Evolutionary conservation across 1,140 invertebrate genomes (phyloP).

Genomic region (Neoseiulus cucumeris): DNA sequence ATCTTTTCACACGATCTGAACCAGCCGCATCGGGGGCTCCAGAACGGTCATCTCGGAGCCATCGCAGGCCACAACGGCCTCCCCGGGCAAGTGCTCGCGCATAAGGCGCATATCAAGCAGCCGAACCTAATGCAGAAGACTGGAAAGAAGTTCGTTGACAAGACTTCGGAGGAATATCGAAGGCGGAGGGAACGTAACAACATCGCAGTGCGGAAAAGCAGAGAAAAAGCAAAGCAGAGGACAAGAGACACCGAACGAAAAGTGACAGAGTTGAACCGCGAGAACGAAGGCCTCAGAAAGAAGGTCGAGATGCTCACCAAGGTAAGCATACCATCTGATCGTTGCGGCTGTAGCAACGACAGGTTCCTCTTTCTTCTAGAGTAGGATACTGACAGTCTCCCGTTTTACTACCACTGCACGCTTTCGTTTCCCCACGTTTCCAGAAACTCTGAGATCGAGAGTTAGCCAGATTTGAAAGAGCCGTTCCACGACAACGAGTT

Average conservation of each 20-base stretch:
- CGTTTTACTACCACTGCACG: background rate
- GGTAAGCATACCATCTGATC: constrained; percentile 11
- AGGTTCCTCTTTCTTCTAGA: background rate
- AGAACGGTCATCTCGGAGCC: constrained; percentile 8
- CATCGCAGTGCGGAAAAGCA: constrained; percentile 82
- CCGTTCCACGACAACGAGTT: too few relatives aligned
- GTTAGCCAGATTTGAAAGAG: too few relatives aligned
- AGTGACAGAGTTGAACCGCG: constrained; percentile 68
- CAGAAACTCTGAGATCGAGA: too few relatives aligned
- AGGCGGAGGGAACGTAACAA: constrained; percentile 81
- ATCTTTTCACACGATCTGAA: constrained; percentile 12
- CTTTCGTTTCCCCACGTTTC: too few relatives aligned
- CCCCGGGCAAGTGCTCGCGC: constrained; percentile 1
- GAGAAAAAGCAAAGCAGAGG: constrained; percentile 87
- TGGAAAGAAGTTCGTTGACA: constrained; percentile 39
- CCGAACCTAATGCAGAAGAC: constrained; percentile 11
- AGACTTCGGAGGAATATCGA: constrained; percentile 78
- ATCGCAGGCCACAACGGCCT: constrained; percentile 2
- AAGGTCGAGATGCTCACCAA: constrained; percentile 76
- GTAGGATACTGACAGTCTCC: too few relatives aligned
- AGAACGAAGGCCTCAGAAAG: constrained; percentile 83
- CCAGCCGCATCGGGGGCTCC: constrained; percentile 7
- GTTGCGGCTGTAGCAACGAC: background rate
- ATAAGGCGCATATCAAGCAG: constrained; percentile 8
- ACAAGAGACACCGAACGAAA: constrained; percentile 81